These are phyloP conservation scores for Brachionus koreanus DNA, from an alignment of 1,140 invertebrate genomes.

Conservation along the genomic window DNA sequence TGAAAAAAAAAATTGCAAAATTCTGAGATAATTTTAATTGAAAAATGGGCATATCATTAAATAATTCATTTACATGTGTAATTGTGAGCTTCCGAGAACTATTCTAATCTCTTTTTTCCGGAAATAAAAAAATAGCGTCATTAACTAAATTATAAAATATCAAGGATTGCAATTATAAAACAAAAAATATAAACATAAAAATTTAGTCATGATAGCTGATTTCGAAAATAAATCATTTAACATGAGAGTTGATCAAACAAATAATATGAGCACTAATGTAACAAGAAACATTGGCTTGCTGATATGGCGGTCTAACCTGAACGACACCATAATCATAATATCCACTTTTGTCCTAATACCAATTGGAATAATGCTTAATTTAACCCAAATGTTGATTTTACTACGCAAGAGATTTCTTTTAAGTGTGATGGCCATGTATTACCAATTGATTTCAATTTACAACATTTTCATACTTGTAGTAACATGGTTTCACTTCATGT, in stretches of 20 bases:
- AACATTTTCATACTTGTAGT: not conserved
- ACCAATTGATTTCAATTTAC: conserved; percentile 2
- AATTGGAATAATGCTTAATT: not conserved
- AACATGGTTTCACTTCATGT: not conserved
- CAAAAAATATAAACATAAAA: not conserved
- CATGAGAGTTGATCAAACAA: not conserved
- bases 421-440: not conserved
- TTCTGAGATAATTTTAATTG: not conserved
- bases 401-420: not conserved
- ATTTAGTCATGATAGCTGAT: not conserved
- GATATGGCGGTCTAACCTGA: not conserved
- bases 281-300: not conserved
- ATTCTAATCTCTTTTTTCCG: not conserved
- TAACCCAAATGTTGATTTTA: not conserved
- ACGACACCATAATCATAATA: not conserved
- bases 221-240: not conserved
- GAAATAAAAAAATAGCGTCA: not conserved
- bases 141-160: not conserved
- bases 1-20: not conserved
- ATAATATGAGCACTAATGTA: not conserved
- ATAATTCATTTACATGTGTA: not conserved
- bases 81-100: not conserved
- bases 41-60: not conserved
- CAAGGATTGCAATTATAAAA: not conserved
- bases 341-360: not conserved